Base-by-base conservation (phyloP, 2,888 invertebrate genomes). In the Pseudococcus viburni region DNA sequence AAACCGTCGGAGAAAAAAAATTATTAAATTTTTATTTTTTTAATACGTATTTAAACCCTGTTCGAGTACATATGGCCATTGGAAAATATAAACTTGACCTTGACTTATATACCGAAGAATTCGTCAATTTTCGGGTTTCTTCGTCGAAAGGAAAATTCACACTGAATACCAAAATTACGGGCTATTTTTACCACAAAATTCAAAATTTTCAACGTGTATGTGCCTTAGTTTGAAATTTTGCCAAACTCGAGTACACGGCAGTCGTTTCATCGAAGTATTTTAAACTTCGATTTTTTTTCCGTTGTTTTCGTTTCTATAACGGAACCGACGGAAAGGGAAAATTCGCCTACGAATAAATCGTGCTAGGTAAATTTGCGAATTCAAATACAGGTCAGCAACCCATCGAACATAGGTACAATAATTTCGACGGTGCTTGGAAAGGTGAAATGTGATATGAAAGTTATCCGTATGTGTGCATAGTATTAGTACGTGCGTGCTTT, bases 401-500 rank as follows among this genome's bases (percentile, higher is more conserved):
- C 22, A 15, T 22, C 55, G 55, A 55, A 55, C n/a, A n/a, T 55
- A 64, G 0, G 59, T 59, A 51, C 48, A 15, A 12, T 59, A 59
- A 59, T 59, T 59, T 59, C 59, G 59, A 5, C 9, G 42, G 0
- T 59, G n/a, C 59, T 0, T 59, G 64, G 64, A 64, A 59, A 22
- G 64, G 64, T 64, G 64, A 64, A 64, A 64, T 64, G 22, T 64
- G 22, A 64, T 64, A 64, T 64, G 64, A 64, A 64, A 64, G 64
- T 64, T 64, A 22, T 22, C 22, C 22, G 64, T 22, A 22, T 64
- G 9, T 22, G 22, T 64, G 19, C 64, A 7, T 22, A 22, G 19
- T 9, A 22, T 22, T 2, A 1, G 0, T 64, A 26, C 26, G 68
- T 64, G 17, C 33, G 33, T 73, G 73, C 39, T 73, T 73, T 73